Percentiles rank a stretch among this genome's conserved stretches.
Evolutionary conservation across 2,113 vertebrate genomes (phyloP).

Genomic region (Ctenodactylus gundi): DNA sequence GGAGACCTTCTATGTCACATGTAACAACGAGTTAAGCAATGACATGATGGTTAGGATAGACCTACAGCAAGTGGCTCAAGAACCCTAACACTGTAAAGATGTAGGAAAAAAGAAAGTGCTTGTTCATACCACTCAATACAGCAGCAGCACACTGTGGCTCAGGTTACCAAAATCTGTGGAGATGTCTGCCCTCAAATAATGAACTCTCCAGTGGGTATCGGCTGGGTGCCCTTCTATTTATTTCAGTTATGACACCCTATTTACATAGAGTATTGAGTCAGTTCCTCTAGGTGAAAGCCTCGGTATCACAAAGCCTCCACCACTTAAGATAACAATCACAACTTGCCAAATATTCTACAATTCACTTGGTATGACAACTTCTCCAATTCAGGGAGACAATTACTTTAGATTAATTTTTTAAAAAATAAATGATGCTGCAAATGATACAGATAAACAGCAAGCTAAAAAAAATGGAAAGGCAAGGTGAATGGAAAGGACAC

Average conservation of each 20-base stretch:
- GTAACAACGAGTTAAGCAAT: background rate
- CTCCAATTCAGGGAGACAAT: background rate
- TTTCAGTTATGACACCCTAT: background rate
- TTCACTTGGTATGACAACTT: background rate
- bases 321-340: background rate
- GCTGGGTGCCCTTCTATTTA: background rate
- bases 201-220: background rate
- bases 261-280: background rate
- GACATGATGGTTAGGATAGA: background rate
- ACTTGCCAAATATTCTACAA: no score
- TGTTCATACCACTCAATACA: background rate
- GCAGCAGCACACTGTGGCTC: background rate
- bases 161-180: background rate
- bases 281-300: no score
- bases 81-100: background rate
- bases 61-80: background rate
- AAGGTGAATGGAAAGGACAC: no score
- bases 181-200: background rate
- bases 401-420: background rate
- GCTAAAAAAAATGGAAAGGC: background rate
- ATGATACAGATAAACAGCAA: background rate
- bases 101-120: background rate
- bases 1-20: no score
- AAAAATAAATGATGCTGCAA: background rate
- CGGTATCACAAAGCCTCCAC: background rate